Evolutionary conservation across 1,140 invertebrate genomes (phyloP).

Genomic region (Drosophila arizonae): DNA sequence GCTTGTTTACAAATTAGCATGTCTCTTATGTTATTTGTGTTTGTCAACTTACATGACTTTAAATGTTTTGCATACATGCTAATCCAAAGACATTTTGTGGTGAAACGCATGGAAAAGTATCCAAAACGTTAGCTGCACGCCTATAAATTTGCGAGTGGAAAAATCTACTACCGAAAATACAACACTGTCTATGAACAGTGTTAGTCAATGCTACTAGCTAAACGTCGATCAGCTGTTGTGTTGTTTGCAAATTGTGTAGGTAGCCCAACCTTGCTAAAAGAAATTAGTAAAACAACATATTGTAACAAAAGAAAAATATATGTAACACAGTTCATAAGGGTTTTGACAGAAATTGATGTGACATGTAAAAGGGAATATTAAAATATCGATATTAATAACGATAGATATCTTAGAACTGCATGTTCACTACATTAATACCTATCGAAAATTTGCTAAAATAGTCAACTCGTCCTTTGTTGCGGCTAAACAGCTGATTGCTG

Average conservation of each 20-base stretch:
- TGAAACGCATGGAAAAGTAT: constrained; percentile 37
- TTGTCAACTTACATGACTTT: constrained; percentile 56
- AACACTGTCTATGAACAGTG: constrained; percentile 41
- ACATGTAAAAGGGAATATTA: not conserved
- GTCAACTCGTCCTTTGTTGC: not conserved
- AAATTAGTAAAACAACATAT: constrained; percentile 1
- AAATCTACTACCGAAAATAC: constrained; percentile 51
- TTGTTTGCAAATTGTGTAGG: not conserved
- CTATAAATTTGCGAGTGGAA: constrained; percentile 37
- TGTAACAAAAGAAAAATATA: not conserved
- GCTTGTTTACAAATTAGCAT: constrained; percentile 17
- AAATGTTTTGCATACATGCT: constrained; percentile 21
- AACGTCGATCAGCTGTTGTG: constrained; percentile 24
- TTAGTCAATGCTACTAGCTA: constrained; percentile 7
- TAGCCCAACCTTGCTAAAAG: not conserved
- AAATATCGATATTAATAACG: constrained; percentile 21
- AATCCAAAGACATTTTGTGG: constrained; percentile 40
- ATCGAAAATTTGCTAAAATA: constrained; percentile 12
- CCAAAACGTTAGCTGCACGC: constrained; percentile 52
- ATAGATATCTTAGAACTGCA: not conserved
- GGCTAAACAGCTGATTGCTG: constrained; percentile 21
- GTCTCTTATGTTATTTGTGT: constrained; percentile 1
- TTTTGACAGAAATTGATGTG: not conserved
- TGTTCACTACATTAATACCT: not conserved
- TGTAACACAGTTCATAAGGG: not conserved